Evolutionary conservation across 2,888 invertebrate species (phyloP).

Genomic region (Amiota communis): DNA sequence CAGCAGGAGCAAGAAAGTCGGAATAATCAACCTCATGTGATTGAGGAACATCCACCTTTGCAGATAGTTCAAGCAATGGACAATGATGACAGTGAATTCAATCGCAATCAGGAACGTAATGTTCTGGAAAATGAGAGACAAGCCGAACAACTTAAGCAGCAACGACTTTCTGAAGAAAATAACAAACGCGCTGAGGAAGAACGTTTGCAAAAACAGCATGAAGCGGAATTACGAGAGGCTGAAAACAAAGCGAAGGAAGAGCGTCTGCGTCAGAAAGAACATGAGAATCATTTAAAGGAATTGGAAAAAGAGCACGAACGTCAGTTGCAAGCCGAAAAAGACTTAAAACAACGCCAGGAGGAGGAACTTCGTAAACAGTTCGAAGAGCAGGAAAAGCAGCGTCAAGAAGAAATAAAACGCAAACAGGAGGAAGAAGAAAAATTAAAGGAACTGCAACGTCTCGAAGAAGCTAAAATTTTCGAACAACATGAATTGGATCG

Average conservation of each 20-base stretch:
- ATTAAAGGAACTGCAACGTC: constrained; percentile 54
- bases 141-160: constrained; percentile 53
- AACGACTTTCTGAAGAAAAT: constrained; percentile 53
- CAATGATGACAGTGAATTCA: constrained; percentile 21
- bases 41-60: constrained; percentile 31
- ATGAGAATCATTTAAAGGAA: constrained; percentile 56
- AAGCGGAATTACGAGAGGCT: constrained; percentile 51
- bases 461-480: constrained; percentile 59
- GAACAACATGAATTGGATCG: constrained; percentile 65
- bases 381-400: constrained; percentile 60
- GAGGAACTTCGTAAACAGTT: constrained; percentile 57
- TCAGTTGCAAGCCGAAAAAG: constrained; percentile 60
- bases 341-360: constrained; percentile 60
- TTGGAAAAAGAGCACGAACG: constrained; percentile 63
- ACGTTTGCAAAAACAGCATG: constrained; percentile 36
- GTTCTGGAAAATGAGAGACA: constrained; percentile 36
- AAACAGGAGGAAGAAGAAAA: constrained; percentile 67
- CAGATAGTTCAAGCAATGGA: constrained; percentile 22
- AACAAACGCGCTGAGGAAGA: constrained; percentile 52
- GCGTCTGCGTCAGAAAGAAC: constrained; percentile 56
- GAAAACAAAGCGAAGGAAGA: constrained; percentile 60
- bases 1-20: constrained; percentile 22
- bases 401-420: constrained; percentile 60
- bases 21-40: constrained; percentile 39
- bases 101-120: constrained; percentile 39